A percentile compares a stretch with the other conserved stretches of the same genome.
Conservation (phyloP, 2,888 invertebrate species). For the Drosophila paranaensis region DNA sequence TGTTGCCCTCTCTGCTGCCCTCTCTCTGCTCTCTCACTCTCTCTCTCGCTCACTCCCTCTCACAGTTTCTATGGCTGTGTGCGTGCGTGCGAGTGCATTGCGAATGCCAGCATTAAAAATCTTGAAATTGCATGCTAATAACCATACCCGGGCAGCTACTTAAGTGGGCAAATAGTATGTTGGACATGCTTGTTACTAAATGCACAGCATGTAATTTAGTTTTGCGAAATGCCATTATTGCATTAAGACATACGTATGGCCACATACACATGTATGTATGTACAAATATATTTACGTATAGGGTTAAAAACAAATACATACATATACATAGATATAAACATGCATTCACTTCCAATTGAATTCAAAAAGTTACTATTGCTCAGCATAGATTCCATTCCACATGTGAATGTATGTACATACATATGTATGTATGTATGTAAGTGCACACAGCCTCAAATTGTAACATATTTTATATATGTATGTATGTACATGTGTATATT, state of each 20-base stretch:
- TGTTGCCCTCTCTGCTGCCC: too few species aligned
- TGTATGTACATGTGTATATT: background rate
- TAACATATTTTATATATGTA: too few species aligned
- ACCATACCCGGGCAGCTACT: constrained; percentile 62
- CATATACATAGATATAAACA: background rate
- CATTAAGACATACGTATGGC: constrained; percentile 17
- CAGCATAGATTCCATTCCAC: constrained; percentile 22
- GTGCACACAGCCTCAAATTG: background rate
- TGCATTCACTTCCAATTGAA: constrained; percentile 15
- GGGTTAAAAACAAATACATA: background rate
- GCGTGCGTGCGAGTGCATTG: constrained; percentile 43
- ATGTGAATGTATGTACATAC: background rate
- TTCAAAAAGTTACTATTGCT: background rate
- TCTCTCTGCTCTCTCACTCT: too few species aligned
- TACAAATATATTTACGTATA: too few species aligned
- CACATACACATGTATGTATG: background rate
- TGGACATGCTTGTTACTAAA: constrained; percentile 76
- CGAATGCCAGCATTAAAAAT: constrained; percentile 70
- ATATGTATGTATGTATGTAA: background rate
- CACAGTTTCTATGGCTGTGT: constrained; percentile 18
- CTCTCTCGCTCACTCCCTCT: background rate
- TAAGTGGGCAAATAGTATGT: constrained; percentile 72
- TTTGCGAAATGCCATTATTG: constrained; percentile 65
- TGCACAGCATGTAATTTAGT: constrained; percentile 74
- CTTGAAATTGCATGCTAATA: constrained; percentile 76